Evolutionary conservation across 2,888 invertebrate genomes (phyloP), one percentile per base, ranked within the genome.

Genomic region (Ectobius pallidus): DNA sequence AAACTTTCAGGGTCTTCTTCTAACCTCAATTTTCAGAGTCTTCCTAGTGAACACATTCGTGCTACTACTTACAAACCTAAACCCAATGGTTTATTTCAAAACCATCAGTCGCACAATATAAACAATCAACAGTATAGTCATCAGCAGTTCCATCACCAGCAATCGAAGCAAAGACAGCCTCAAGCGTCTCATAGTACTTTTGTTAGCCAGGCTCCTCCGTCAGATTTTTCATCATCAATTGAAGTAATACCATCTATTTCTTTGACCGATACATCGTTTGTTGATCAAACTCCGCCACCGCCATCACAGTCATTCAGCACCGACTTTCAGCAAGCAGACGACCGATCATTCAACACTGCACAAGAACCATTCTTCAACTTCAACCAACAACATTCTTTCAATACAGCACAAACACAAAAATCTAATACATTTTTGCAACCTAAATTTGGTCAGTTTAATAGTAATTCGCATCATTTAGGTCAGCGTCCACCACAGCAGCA

Each of bases 111-210:
- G 73, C 78, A 76, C n/a, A n/a, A n/a, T 77, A 80, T 75, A 32
- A 69, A 75, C 16, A 71, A 73, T 32, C 77, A 75, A n/a, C 75
- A 78, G 58, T 77, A 79, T n/a, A 77, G 80, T 16, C 73, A 79
- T 14, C 78, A 79, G 27, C 79, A 81, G 71, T 79, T 79, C 67
- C 80, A 79, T 44, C 79, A 79, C 11, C 77, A 77, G 25, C 67
- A 22, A 58, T 2, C 2, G 30, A 9, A 30, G 16, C 58, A 58
- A 46, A 46, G 46, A 46, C 46, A 46, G n/a, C 58, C 7, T 0
- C 25, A n/a, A 58, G 25, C 22, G 34, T 58, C 58, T 30, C 32
- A 30, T 4, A 46, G 6, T 30, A 1, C 32, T 30, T 58, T 30
- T n/a, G 25, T 25, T 30, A 7, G 16, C 3, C 58, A 22, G 32